Evolutionary conservation across 2,113 vertebrate genomes (phyloP), one percentile per base, ranked within the genome.

Genomic region (Ochotona curzoniae): DNA sequence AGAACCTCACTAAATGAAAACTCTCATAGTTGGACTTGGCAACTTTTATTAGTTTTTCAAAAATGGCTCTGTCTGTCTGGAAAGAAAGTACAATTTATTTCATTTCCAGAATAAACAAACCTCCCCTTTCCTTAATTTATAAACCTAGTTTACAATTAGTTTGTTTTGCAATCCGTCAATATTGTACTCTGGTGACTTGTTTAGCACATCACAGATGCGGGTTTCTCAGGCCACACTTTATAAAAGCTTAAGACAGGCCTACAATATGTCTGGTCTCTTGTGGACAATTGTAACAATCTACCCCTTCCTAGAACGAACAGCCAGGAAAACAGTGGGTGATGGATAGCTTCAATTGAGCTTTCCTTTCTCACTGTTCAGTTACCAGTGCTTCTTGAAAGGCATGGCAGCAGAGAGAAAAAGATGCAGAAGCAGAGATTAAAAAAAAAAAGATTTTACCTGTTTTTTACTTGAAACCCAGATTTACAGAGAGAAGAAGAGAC

Each of bases 21-120:
- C 28, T 86, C 38, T 21, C 26, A 8, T 67, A 44, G 70, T 83
- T 86, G 6, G 54, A 44, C 32, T 89, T 82, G 14, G 71, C 80
- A 74, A 73, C 15, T 6, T 89, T 61, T 71, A 71, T 51, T 84
- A n/a, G 30, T 23, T 88, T 95, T 87, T 81, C 32, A 87, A 75
- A 83, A 71, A 64, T 89, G 28, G 35, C 11, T 11, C 35, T 18
- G 44, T 71, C 26, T 89, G 54, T 74, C 6, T 38, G 11, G 30
- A 83, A n/a, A 51, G 57, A 44, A 8, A 69, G 4, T 61, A 44
- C 1, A 23, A 17, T 81, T 81, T 38, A 75, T 73, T 89, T 30
- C 26, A 74, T 84, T 76, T 83, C 51, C 26, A 75, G 66, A 93
- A 78, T 78, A 83, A 73, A 26, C 5, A 57, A 91, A 73, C 8